Base-by-base conservation (phyloP, 2,888 invertebrate genomes). In the Caenorhabditis virilis region DNA sequence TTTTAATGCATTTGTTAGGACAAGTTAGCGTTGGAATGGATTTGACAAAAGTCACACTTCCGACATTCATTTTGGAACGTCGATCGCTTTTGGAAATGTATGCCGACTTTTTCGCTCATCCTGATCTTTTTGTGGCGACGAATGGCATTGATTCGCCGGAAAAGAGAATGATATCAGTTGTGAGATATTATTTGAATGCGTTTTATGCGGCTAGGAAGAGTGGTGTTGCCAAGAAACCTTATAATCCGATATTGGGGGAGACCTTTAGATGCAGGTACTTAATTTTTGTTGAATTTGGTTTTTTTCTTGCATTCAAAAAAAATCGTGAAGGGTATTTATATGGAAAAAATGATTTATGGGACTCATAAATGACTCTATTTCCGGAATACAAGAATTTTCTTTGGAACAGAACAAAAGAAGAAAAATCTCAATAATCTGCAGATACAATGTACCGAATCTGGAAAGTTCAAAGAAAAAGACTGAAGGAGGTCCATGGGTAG, bases 21-120 rank as follows among this genome's bases (percentile, higher is more conserved):
- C 97, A 97, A 86, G 80, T 97, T 70, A 92, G 94, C 86, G 95
- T 97, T 82, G 97, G 97, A 67, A 99, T 99, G 98, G 98, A 99
- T 86, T 89, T 99, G 83, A 99, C 98, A 13, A 98, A 97, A 88
- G 93, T 95, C 66, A 95, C 95, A 51, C 87, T 99, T 70, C 98
- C 98, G 22, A 99, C 98, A 25, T 99, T 98, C 84, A 99, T 99
- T 78, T 86, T 99, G 78, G 98, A 99, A 85, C 89, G 94, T 84
- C 89, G 98, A 66, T 98, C 97, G 0, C 88, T 98, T 36, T 87
- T 99, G 45, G 98, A 99, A 87, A 99, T 99, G 98, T 99, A 95
- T 85, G 97, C 98, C 47, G 98, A 99, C 86, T 98, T 97, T 84
- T 95, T 99, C 86, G 95, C 98, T 13, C 98, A 99, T 88, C 95